Percentiles rank a stretch among this genome's conserved stretches.
Conservation (phyloP, 2,113 vertebrate species). For the Ascaphus truei region DNA sequence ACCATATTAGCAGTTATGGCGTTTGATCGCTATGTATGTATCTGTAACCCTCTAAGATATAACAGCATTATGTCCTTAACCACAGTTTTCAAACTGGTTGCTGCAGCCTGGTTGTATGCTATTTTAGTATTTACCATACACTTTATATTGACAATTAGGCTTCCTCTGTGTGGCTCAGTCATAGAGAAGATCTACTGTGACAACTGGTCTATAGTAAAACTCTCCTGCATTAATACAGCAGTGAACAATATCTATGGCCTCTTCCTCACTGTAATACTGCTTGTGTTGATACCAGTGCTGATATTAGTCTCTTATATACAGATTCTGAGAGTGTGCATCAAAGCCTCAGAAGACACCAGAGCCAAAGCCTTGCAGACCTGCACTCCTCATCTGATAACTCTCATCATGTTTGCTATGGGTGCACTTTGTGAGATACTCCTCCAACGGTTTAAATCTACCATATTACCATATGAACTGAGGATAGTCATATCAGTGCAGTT, state of each 20-base stretch:
- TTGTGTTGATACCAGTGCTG: too few species aligned
- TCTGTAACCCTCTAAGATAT: too few species aligned
- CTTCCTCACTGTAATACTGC: too few species aligned
- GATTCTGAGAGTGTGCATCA: not conserved
- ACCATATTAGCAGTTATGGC: too few species aligned
- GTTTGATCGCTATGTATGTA: too few species aligned
- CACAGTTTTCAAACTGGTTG: too few species aligned
- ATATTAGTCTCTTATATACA: not conserved
- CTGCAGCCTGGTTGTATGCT: too few species aligned
- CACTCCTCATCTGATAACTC: not conserved
- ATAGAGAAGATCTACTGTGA: slow-evolving; percentile 6
- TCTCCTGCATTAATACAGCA: too few species aligned
- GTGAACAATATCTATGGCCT: too few species aligned
- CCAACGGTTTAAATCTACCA: not conserved
- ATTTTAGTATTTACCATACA: too few species aligned
- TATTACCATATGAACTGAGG: not conserved
- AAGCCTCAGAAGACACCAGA: not conserved
- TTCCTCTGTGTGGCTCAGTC: not conserved
- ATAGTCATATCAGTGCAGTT: not conserved
- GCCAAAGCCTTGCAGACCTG: not conserved
- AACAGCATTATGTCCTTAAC: too few species aligned
- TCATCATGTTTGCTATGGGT: not conserved
- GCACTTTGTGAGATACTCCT: not conserved
- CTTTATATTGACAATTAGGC: not conserved
- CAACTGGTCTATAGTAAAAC: not conserved